Evolutionary conservation across 2,888 invertebrate genomes (phyloP).

Genomic region (Parochlus steinenii): DNA sequence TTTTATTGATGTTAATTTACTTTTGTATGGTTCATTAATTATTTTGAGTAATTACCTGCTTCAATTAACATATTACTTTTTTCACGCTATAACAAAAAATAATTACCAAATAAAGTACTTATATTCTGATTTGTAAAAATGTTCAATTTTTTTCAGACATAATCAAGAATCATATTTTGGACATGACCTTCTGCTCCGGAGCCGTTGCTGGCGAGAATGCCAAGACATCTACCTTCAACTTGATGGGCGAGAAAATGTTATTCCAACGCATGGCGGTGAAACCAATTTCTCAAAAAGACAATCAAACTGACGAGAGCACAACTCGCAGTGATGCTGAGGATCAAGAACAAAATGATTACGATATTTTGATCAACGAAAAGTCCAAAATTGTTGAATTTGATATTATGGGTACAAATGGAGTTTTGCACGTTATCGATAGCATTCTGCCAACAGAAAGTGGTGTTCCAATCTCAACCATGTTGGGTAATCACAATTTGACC

Average conservation of each 20-base stretch:
- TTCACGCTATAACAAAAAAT: conserved; percentile 1
- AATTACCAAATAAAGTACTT: background rate
- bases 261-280: conserved; percentile 20
- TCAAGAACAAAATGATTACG: conserved; percentile 31
- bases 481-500: conserved; percentile 42
- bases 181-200: conserved; percentile 46
- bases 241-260: conserved; percentile 26
- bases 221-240: conserved; percentile 27
- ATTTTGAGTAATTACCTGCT: too few relatives aligned
- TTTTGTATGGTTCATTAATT: too few relatives aligned
- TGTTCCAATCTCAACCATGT: conserved; percentile 29
- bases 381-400: conserved; percentile 41
- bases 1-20: background rate
- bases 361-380: conserved; percentile 38
- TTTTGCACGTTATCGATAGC: conserved; percentile 48
- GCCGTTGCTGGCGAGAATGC: conserved; percentile 35
- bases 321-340: conserved; percentile 35
- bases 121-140: conserved; percentile 2
- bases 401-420: conserved; percentile 54
- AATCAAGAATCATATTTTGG: conserved; percentile 46
- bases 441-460: conserved; percentile 46
- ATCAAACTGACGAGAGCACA: conserved; percentile 14
- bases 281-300: background rate
- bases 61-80: background rate
- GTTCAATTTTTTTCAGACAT: conserved; percentile 33